Evolutionary conservation across 2,888 invertebrate genomes (phyloP), one percentile per base, ranked within the genome.

Genomic region (Napeogenes sylphis): DNA sequence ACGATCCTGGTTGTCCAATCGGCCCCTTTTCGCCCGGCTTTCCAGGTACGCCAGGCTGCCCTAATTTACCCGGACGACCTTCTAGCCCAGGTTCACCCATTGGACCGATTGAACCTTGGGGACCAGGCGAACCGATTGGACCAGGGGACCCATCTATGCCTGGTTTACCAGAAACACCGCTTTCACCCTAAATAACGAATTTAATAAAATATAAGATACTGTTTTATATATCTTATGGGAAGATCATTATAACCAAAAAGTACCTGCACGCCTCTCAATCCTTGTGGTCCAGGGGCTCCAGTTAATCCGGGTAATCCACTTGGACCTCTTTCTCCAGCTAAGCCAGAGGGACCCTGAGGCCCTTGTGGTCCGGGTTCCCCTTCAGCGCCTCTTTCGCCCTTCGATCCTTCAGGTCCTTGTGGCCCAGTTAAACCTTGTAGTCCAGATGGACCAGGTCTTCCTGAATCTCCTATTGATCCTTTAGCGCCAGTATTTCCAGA

Each of bases 11-110:
- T 59, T 91, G 83, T 59, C 95, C 95, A 14, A 91, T 81, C 0
- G 94, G 94, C 58, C 95, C 95, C 75, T 95, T 96, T 75, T 96
- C 95, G 32, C 96, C 96, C 30, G 93, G 91, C 68, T 95, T 85
- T 45, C 96, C 96, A 3, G 93, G 78, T 67, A 95, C 92, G 55
- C 95, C 96, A 0, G 94, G 92, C 46, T 93, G 92, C 3, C 95
- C 95, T 59, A 92, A 86, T 78, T 95, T 95, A 5, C 95, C 95
- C 0, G 93, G 82, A 1, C 93, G 84, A 4, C 94, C 94, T 57
- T 92, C 91, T 2, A 91, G 91, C 0, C 93, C 93, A 13, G 87
- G 85, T 65, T 91, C 91, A n/a, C 93, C 93, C 74, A 90, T 83
- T 0, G 91, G 91, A 14, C 95, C 95, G 4, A 92, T 91, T 2